Conservation (phyloP, 1,140 invertebrate genomes). For the Cardiocondyla obscurior region DNA sequence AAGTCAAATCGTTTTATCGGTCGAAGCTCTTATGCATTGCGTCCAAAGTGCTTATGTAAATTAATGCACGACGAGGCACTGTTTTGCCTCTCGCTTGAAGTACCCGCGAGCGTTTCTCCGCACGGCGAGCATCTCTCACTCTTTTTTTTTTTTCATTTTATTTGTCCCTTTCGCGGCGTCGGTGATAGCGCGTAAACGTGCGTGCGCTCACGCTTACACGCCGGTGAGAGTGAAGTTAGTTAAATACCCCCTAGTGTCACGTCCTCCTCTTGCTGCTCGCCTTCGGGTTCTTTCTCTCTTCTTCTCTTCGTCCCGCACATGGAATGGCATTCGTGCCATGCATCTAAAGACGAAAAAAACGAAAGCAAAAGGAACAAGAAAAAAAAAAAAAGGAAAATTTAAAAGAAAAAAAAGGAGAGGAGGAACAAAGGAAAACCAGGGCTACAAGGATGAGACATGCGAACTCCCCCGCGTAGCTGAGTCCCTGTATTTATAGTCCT, state of each 20-base stretch:
- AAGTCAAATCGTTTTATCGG: background rate
- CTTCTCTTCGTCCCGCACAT: background rate
- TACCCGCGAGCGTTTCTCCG: background rate
- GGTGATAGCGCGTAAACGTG: background rate
- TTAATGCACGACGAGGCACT: background rate
- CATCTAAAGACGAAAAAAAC: conserved; percentile 6
- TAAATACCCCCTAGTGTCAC: background rate
- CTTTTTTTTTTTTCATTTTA: too few species aligned
- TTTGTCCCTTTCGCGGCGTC: background rate
- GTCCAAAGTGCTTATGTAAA: background rate
- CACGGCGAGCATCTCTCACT: conserved; percentile 1
- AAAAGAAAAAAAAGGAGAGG: background rate
- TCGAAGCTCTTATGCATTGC: background rate
- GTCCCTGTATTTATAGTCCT: conserved; percentile 38
- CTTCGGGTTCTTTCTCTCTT: background rate
- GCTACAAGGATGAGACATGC: background rate
- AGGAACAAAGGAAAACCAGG: background rate
- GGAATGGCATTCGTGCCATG: background rate
- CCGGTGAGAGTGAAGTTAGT: conserved; percentile 35
- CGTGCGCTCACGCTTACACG: background rate
- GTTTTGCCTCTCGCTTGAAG: background rate
- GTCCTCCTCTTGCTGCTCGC: too few species aligned
- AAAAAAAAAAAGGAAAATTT: background rate
- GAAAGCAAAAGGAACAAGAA: background rate
- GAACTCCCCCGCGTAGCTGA: conserved; percentile 11